Percentiles rank a stretch among this genome's conserved stretches.
These are phyloP conservation scores for Glomeris maerens DNA, from an alignment of 1,140 invertebrate species.

Conservation along the genomic window DNA sequence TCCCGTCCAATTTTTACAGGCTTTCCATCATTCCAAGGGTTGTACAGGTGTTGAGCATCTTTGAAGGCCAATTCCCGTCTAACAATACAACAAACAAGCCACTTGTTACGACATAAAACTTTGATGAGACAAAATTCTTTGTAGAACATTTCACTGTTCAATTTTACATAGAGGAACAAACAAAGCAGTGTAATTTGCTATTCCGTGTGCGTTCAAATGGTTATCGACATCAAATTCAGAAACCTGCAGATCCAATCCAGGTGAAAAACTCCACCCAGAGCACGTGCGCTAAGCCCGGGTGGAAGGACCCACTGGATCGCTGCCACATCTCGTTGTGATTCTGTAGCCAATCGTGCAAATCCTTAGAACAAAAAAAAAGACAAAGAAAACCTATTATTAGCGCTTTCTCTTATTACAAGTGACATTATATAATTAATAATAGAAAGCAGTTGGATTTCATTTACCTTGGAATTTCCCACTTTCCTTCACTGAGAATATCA, in stretches of 20 bases:
- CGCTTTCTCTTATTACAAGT: too few relatives aligned
- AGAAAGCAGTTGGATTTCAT: neutral
- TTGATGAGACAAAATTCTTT: too few relatives aligned
- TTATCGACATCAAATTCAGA: slow-evolving; percentile 6
- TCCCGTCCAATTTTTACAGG: slow-evolving; percentile 96
- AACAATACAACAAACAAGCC: slow-evolving; percentile 14
- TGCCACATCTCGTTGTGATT: slow-evolving; percentile 74
- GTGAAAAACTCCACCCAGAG: slow-evolving; percentile 86
- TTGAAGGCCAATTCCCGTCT: slow-evolving; percentile 85
- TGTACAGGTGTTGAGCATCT: slow-evolving; percentile 82
- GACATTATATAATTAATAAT: too few relatives aligned
- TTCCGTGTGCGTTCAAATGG: too few relatives aligned
- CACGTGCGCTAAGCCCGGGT: slow-evolving; percentile 79
- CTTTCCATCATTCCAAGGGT: slow-evolving; percentile 97
- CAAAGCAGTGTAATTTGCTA: slow-evolving; percentile 5
- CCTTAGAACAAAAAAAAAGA: slow-evolving; percentile 46
- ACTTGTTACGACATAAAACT: too few relatives aligned
- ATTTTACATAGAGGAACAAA: neutral
- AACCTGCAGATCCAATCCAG: slow-evolving; percentile 84
- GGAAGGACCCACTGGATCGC: slow-evolving; percentile 89
- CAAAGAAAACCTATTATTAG: too few relatives aligned
- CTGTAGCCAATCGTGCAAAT: slow-evolving; percentile 73
- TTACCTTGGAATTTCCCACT: slow-evolving; percentile 41
- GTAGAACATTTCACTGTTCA: too few relatives aligned
- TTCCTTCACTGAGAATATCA: slow-evolving; percentile 40